Evolutionary conservation across 2,113 vertebrate genomes (phyloP), one percentile per base, ranked within the genome.

Genomic region (Noctilio leporinus): DNA sequence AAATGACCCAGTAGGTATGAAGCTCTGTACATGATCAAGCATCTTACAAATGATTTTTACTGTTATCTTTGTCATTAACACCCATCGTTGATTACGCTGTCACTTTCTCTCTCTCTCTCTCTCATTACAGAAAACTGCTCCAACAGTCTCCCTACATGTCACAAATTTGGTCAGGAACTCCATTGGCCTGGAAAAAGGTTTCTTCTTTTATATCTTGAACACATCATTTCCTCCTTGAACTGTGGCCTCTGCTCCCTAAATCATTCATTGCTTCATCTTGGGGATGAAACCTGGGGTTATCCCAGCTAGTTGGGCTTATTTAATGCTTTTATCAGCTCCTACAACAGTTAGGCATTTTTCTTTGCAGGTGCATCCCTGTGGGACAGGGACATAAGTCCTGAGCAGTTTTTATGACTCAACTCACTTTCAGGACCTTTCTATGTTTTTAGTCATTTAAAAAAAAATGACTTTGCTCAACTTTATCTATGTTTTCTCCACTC

Each of bases 21-120:
- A 59, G 38, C 40, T 81, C 55, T 40, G 17, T 40, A 72, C 76
- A 57, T 2, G 26, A 55, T 14, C 20, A 28, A n/a, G 40, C n/a
- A 26, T 0, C 1, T 49, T 14, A 14, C 6, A 26, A 67, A 53
- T 0, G 8, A 26, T 53, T 28, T 28, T 33, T 4, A 0, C 2
- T 40, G 33, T 38, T 33, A 4, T 69, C 55, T 55, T 62, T 70
- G 64, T 24, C 35, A 45, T 1, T 3, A 7, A 35, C 4, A 22
- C 62, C 40, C 64, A 22, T 12, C 49, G 15, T 19, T 81, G 10
- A n/a, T 40, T 0, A 4, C 4, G 4, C 4, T 7, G 16, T 8
- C 73, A 7, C 33, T 6, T 53, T 16, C 7, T 19, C 12, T 51
- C 11, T 33, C 12, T 51, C 11, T 33, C 1, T 4, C 1, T 30